Conservation (phyloP, 2,113 vertebrate species). For the Atherinomorus stipes region DNA sequence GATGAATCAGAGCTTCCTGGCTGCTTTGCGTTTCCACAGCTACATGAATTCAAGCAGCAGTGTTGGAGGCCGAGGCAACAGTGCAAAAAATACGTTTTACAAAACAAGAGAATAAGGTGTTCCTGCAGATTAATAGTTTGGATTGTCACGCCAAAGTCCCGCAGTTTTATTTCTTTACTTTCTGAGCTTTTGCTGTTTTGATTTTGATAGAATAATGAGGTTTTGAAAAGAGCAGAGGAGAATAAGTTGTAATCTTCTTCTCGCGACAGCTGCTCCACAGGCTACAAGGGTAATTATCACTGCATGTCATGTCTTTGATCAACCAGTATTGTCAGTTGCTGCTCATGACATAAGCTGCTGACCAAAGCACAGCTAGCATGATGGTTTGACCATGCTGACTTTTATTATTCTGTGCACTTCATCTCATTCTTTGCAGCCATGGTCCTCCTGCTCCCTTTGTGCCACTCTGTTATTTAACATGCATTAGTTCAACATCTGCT, state of each 20-base stretch:
- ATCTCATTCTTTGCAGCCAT: slow-evolving; percentile 4
- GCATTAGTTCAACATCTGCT: not conserved
- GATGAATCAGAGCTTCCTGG: slow-evolving; percentile 69
- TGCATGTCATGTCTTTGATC: slow-evolving; percentile 62
- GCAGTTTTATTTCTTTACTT: slow-evolving; percentile 8
- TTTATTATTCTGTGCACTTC: slow-evolving; percentile 23
- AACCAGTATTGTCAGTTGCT: slow-evolving; percentile 53
- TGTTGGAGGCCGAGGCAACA: not conserved
- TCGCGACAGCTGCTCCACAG: slow-evolving; percentile 44
- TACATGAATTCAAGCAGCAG: slow-evolving; percentile 22
- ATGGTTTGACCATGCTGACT: slow-evolving; percentile 9
- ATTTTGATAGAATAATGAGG: slow-evolving; percentile 38
- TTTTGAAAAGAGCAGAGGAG: slow-evolving; percentile 32
- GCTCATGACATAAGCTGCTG: slow-evolving; percentile 41
- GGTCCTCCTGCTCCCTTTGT: not conserved
- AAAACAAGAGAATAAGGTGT: not conserved
- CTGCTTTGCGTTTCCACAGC: slow-evolving; percentile 23
- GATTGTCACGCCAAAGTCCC: not conserved
- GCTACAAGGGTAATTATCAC: slow-evolving; percentile 65
- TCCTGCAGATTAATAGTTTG: not conserved
- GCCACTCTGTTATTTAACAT: not conserved
- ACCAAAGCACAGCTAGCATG: slow-evolving; percentile 35
- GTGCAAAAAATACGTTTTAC: not conserved
- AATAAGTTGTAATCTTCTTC: slow-evolving; percentile 55
- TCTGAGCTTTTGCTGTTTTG: not conserved